Evolutionary conservation across 2,797 vertebrate genomes (phyloP).

Genomic region (Sebastes flavidus): DNA sequence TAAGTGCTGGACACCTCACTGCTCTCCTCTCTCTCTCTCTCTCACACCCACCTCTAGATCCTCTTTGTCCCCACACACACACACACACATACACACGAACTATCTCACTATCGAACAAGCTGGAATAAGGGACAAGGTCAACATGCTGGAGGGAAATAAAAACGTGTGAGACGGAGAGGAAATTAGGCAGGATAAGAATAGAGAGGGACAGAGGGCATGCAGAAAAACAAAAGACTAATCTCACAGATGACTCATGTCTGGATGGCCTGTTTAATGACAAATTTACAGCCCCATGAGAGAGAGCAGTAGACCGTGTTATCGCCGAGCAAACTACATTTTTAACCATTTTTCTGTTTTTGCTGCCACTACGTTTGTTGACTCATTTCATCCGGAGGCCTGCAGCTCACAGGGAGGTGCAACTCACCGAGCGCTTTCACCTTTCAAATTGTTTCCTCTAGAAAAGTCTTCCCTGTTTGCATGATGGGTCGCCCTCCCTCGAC

Average conservation of each 20-base stretch:
- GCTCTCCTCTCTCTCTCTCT: constrained; percentile 64
- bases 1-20: constrained; percentile 86
- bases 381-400: constrained; percentile 1
- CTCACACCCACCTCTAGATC: constrained; percentile 43
- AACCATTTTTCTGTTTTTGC: constrained; percentile 1
- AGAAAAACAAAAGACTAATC: constrained; percentile 67
- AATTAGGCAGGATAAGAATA: constrained; percentile 71
- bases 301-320: constrained; percentile 11
- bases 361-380: not conserved
- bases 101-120: constrained; percentile 70
- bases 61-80: constrained; percentile 46
- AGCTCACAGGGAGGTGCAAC: constrained; percentile 25
- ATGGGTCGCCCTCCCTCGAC: constrained; percentile 35
- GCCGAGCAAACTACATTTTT: constrained; percentile 4
- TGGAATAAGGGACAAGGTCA: constrained; percentile 80
- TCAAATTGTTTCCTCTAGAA: constrained; percentile 25
- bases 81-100: constrained; percentile 36
- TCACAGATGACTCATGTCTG: constrained; percentile 65
- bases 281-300: constrained; percentile 36
- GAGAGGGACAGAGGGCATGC: constrained; percentile 50
- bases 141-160: constrained; percentile 38
- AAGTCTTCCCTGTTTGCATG: constrained; percentile 30
- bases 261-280: constrained; percentile 60
- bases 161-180: constrained; percentile 56
- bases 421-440: constrained; percentile 35